Conservation (phyloP, 2,797 vertebrate species). For the Argentina silus region DNA sequence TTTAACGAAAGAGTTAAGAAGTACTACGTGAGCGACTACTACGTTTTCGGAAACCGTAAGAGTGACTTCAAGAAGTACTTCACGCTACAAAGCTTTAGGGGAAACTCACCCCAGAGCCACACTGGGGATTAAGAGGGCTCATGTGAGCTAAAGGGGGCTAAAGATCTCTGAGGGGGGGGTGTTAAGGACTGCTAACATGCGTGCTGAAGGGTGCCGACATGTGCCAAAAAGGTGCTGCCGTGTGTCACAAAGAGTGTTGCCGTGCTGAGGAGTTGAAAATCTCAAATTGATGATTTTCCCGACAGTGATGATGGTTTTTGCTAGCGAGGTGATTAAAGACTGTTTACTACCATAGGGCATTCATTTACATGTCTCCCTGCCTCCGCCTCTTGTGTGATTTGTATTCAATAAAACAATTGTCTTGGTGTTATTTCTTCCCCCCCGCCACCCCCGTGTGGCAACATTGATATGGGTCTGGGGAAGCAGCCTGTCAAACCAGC, state of each 20-base stretch:
- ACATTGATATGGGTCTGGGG: slow-evolving; percentile 66
- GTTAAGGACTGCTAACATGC: neutral
- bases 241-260: neutral
- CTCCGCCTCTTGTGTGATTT: slow-evolving; percentile 6
- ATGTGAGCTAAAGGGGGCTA: neutral
- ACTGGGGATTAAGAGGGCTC: neutral
- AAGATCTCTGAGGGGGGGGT: neutral
- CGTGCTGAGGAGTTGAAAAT: neutral
- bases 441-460: neutral
- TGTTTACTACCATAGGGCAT: neutral
- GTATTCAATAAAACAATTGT: slow-evolving; percentile 9
- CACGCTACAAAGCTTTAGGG: neutral
- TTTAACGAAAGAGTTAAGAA: too few species aligned
- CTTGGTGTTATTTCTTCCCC: neutral
- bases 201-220: neutral
- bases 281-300: neutral
- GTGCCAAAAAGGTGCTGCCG: neutral
- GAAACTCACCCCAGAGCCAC: too few species aligned
- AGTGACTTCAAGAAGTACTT: too few species aligned
- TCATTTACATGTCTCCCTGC: neutral
- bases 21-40: too few species aligned
- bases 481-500: slow-evolving; percentile 60
- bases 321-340: neutral
- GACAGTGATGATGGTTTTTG: too few species aligned
- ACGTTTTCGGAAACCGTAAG: too few species aligned